Evolutionary conservation across 1,140 invertebrate genomes (phyloP).

Genomic region (Drosophila saltans): DNA sequence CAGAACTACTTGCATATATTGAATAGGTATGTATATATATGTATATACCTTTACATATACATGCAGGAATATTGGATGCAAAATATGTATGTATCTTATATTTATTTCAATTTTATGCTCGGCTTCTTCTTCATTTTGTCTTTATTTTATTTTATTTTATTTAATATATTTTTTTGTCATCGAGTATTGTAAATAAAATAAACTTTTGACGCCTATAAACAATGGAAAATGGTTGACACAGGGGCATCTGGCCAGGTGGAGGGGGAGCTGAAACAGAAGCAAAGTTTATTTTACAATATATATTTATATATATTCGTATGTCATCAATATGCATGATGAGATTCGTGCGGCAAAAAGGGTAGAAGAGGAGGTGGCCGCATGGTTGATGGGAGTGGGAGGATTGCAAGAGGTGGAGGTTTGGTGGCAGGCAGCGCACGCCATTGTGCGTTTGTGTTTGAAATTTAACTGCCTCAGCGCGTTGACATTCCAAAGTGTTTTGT

Average conservation of each 20-base stretch:
- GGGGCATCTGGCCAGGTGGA: conserved; percentile 4
- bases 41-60: conserved; percentile 10
- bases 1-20: conserved; percentile 51
- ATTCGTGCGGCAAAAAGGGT: conserved; percentile 22
- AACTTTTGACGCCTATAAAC: conserved; percentile 69
- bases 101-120: no score
- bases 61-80: conserved; percentile 47
- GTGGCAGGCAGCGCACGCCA: conserved; percentile 64
- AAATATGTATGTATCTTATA: conserved; percentile 32
- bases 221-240: conserved; percentile 40
- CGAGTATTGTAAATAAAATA: conserved; percentile 45
- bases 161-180: conserved; percentile 35
- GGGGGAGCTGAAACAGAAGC: conserved; percentile 35
- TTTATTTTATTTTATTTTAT: no score
- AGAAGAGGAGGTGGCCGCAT: no score
- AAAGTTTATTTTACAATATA: neutral
- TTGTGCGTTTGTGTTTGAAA: conserved; percentile 41
- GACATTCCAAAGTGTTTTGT: conserved; percentile 75
- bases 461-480: conserved; percentile 56
- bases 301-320: conserved; percentile 29
- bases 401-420: neutral
- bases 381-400: no score
- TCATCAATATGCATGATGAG: conserved; percentile 77
- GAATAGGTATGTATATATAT: conserved; percentile 20
- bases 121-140: no score